Evolutionary conservation across 1,140 invertebrate species (phyloP), one percentile per base, ranked within the genome.

Genomic region (Heliothis virescens): DNA sequence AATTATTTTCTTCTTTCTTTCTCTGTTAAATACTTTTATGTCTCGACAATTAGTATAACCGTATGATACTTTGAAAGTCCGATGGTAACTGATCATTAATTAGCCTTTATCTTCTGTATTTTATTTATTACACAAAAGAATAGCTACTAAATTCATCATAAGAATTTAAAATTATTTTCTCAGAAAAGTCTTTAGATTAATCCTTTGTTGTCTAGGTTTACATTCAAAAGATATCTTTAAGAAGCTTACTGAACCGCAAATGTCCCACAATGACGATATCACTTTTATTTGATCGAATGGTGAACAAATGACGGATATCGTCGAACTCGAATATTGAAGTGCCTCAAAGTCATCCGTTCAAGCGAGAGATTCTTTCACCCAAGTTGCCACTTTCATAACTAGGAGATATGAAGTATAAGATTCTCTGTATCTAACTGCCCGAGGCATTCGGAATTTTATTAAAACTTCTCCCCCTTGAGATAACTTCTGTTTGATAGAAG

Each of bases 401-500:
- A 84, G 60, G 82, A 85, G 83, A 87, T 85, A 87, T 84, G 81
- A 75, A 85, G 85, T 85, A 89, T 87, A 87, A 85, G 84, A 85
- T 85, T 85, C 84, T 83, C 81, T 82, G 84, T 86, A 86, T 87
- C 85, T 85, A 86, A 90, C 83, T 79, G 88, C 91, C 85, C 69
- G 80, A 81, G 90, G 91, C 89, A 89, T 85, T 92, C 75, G 85
- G 85, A 87, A 92, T 94, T 93, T 93, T 92, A 93, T 93, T 92
- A 91, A 92, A 92, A 93, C 84, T 91, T 92, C 86, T 86, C 89
- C 91, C 34, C 90, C 88, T 92, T 90, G 87, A 90, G 85, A 92
- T 89, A 93, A 91, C 89, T 93, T 91, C 83, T 89, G 87, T 91
- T 91, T 91, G 90, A 94, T 91, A 93, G 87, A 89, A 90, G 86